These are phyloP conservation scores for Sinonovacula constricta DNA, from an alignment of 1,140 invertebrate genomes.

Conservation along the genomic window DNA sequence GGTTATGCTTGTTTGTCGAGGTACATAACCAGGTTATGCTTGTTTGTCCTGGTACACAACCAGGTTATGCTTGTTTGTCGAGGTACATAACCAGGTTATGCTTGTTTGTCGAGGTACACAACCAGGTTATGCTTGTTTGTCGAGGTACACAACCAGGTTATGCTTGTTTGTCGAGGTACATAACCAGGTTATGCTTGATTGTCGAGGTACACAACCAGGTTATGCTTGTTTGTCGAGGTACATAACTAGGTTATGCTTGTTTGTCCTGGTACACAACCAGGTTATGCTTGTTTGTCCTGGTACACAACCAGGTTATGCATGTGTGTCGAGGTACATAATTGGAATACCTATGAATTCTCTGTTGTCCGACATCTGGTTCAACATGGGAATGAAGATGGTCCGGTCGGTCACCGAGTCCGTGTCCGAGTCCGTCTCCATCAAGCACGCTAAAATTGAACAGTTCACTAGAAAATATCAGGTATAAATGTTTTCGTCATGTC, in stretches of 20 bases:
- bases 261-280: neutral
- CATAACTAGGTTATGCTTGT: neutral
- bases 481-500: too few species aligned
- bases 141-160: too few species aligned
- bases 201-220: neutral
- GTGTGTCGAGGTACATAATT: conserved; percentile 4
- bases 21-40: too few species aligned
- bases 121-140: too few species aligned
- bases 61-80: too few species aligned
- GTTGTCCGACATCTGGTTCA: conserved; percentile 40
- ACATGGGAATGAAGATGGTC: conserved; percentile 49
- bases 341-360: conserved; percentile 49
- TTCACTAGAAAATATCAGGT: too few species aligned
- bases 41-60: too few species aligned
- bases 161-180: neutral
- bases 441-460: too few species aligned
- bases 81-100: too few species aligned
- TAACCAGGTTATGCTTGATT: neutral
- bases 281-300: neutral
- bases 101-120: too few species aligned
- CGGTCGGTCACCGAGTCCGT: conserved; percentile 17
- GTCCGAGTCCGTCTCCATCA: too few species aligned
- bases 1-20: too few species aligned
- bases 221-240: neutral
- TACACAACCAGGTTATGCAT: neutral